Percentiles rank a stretch among this genome's conserved stretches.
These are phyloP conservation scores for Clarias platycephalus DNA, from an alignment of 2,797 vertebrate genomes.

Conservation along the genomic window DNA sequence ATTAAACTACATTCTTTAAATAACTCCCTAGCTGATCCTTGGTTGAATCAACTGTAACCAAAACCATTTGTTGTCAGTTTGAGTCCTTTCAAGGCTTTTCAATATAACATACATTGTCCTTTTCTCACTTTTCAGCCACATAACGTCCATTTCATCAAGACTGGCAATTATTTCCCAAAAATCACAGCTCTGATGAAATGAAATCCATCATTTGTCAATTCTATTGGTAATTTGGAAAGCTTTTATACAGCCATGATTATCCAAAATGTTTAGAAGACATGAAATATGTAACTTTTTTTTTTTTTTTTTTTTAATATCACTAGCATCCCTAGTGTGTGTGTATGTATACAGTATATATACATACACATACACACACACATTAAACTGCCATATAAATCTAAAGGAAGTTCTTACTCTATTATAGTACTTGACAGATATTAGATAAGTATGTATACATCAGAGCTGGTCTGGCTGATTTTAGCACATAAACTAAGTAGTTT, in stretches of 20 bases:
- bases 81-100: slow-evolving; percentile 36
- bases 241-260: slow-evolving; percentile 31
- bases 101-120: slow-evolving; percentile 47
- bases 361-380: too few species aligned
- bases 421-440: slow-evolving; percentile 7
- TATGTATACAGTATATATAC: too few species aligned
- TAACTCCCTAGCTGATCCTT: slow-evolving; percentile 50
- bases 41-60: slow-evolving; percentile 56
- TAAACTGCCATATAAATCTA: neutral
- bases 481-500: slow-evolving; percentile 26
- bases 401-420: slow-evolving; percentile 2
- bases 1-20: slow-evolving; percentile 33
- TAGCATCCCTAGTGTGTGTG: neutral
- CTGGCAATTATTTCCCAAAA: slow-evolving; percentile 34
- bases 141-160: slow-evolving; percentile 12
- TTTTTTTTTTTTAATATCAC: neutral
- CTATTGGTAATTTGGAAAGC: slow-evolving; percentile 28
- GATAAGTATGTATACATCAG: slow-evolving; percentile 8
- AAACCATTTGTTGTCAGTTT: slow-evolving; percentile 34
- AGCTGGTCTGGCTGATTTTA: slow-evolving; percentile 16
- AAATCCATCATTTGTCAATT: slow-evolving; percentile 43
- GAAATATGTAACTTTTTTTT: neutral
- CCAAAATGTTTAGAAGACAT: slow-evolving; percentile 10
- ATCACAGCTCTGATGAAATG: slow-evolving; percentile 47
- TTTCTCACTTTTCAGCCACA: slow-evolving; percentile 40